Conservation (phyloP, 2,113 vertebrate genomes). For the Colistium nudipinnis region DNA sequence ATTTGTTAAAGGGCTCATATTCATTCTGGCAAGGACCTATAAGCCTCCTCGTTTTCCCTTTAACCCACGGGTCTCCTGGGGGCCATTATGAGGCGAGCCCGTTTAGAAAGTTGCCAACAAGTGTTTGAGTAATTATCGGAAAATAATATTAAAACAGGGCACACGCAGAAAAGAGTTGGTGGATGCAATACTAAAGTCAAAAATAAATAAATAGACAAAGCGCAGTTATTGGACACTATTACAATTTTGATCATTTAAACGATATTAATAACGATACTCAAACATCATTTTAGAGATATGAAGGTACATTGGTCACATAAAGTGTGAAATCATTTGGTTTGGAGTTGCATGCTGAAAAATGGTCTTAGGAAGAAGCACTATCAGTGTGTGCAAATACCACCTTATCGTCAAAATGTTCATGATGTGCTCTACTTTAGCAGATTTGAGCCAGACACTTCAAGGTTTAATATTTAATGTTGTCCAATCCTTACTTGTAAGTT, state of each 20-base stretch:
- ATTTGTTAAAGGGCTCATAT: constrained; percentile 25
- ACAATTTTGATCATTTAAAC: too few relatives aligned
- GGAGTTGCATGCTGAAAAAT: not conserved
- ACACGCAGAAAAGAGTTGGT: not conserved
- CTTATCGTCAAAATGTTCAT: not conserved
- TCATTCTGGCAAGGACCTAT: constrained; percentile 11
- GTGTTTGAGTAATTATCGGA: not conserved
- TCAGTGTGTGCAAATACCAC: too few relatives aligned
- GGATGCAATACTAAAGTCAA: not conserved
- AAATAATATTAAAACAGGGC: not conserved
- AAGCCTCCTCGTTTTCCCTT: too few relatives aligned
- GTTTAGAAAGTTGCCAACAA: not conserved
- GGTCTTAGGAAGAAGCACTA: not conserved
- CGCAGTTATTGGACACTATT: too few relatives aligned
- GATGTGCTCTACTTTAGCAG: not conserved
- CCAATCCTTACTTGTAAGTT: not conserved
- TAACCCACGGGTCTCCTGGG: constrained; percentile 2
- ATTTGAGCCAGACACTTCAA: not conserved
- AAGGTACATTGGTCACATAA: too few relatives aligned
- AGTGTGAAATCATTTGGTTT: too few relatives aligned
- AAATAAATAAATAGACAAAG: too few relatives aligned
- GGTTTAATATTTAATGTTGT: not conserved
- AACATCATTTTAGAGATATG: too few relatives aligned
- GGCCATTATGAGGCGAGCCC: not conserved
- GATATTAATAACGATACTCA: too few relatives aligned